Evolutionary conservation across 2,113 vertebrate species (phyloP), one percentile per base, ranked within the genome.

Genomic region (Prinia subflava): DNA sequence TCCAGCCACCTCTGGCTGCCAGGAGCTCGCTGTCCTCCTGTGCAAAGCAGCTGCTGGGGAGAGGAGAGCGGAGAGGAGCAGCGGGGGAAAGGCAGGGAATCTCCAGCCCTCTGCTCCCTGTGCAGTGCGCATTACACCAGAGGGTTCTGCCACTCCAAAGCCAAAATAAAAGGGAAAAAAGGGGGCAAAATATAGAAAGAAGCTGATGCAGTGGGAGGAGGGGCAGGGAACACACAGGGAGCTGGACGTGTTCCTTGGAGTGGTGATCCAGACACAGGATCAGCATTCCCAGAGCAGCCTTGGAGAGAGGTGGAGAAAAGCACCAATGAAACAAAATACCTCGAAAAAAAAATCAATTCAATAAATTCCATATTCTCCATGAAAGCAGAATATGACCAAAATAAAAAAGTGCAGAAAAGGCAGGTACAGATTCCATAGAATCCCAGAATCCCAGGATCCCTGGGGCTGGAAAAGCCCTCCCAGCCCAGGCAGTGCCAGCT

Each of bases 101-200:
- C 6, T 42, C 53, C n/a, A 21, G 39, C 21, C 63, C 56, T 55
- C 19, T 55, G 14, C 25, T n/a, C 62, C 57, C 44, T 2, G 4
- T 11, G 31, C 50, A 25, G 12, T 3, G 44, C 44, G 14, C 41
- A 30, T 6, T 27, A 19, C 19, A 25, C 42, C 30, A 2, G 8
- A 11, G 17, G 1, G 25, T 8, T 64, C 17, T 73, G 41, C 30
- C 52, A 49, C 62, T 39, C 44, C 52, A n/a, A 46, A 70, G 22
- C 9, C 13, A 33, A 31, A 33, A 53, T 24, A 28, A 37, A 42
- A 9, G 23, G 15, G 2, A 5, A 8, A 70, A 11, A 4, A 0
- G 3, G 17, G 25, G 12, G 5, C 3, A 17, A 49, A 35, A 35
- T 42, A 21, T 0, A 12, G 16, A 30, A 41, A 67, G 46, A 7